phyloP scores from a whole-genome alignment of 2,888 invertebrate genomes.

The Emmelina monodactyla region DNA sequence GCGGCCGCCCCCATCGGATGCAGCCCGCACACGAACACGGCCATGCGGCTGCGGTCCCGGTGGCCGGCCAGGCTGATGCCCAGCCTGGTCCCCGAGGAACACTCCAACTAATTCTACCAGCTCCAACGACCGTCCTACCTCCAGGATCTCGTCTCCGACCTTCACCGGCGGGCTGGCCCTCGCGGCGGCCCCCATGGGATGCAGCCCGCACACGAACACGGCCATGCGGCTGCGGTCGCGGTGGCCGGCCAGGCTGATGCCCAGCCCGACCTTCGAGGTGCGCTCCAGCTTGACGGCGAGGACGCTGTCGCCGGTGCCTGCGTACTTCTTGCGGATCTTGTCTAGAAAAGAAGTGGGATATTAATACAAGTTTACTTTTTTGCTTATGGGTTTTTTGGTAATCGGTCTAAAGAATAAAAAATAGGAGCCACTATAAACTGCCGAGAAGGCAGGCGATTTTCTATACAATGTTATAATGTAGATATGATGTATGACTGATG shows the following conservation, averaged over 20 bases:
- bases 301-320: slow-evolving; percentile 74
- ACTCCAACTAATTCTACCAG: no score
- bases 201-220: slow-evolving; percentile 94
- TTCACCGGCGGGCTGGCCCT: slow-evolving; percentile 77
- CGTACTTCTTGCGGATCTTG: slow-evolving; percentile 93
- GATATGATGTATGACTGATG: no score
- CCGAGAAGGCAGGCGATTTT: no score
- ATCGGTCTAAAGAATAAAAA: no score
- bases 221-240: slow-evolving; percentile 94
- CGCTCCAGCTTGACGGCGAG: slow-evolving; percentile 80
- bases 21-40: slow-evolving; percentile 95
- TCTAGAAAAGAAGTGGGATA: no score
- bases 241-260: slow-evolving; percentile 93
- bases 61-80: slow-evolving; percentile 95
- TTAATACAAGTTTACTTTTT: no score
- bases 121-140: slow-evolving; percentile 71
- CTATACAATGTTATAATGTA: no score
- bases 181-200: slow-evolving; percentile 84
- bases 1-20: slow-evolving; percentile 86
- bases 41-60: slow-evolving; percentile 92
- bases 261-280: slow-evolving; percentile 79
- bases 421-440: no score
- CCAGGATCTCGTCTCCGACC: slow-evolving; percentile 94
- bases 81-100: no score
- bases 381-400: no score